phyloP scores from a whole-genome alignment of 2,888 invertebrate species.

The Lasioglossum vierecki region DNA sequence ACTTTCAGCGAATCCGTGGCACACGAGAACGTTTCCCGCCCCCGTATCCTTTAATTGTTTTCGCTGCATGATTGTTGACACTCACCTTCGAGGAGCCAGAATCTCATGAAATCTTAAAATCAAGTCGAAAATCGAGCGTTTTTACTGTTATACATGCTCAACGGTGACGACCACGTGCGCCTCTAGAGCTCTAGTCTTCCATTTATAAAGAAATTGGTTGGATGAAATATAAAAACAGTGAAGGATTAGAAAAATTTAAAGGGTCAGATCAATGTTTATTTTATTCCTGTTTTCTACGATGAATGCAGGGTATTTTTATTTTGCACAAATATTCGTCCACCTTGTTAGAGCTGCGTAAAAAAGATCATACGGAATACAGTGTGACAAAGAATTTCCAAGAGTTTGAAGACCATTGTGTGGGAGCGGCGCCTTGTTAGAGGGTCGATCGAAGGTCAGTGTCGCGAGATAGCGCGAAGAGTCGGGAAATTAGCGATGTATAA shows the following conservation, averaged over 20 bases:
- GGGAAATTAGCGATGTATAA: not conserved
- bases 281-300: no score
- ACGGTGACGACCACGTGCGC: no score
- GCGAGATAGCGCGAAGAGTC: not conserved
- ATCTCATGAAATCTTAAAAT: not conserved
- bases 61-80: not conserved
- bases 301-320: no score
- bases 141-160: no score
- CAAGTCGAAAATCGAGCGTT: no score
- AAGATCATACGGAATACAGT: not conserved
- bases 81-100: not conserved
- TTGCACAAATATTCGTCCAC: no score
- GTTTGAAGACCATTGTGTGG: not conserved
- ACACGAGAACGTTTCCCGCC: conserved; percentile 33
- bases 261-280: no score
- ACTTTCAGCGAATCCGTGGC: conserved; percentile 46
- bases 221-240: no score
- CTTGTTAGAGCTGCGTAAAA: not conserved
- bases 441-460: not conserved
- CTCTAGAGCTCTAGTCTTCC: no score
- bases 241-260: no score
- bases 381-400: not conserved
- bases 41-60: conserved; percentile 23
- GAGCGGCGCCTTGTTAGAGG: not conserved
- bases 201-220: no score